Base-by-base conservation (phyloP, 1,140 invertebrate species). In the Halyomorpha halys region DNA sequence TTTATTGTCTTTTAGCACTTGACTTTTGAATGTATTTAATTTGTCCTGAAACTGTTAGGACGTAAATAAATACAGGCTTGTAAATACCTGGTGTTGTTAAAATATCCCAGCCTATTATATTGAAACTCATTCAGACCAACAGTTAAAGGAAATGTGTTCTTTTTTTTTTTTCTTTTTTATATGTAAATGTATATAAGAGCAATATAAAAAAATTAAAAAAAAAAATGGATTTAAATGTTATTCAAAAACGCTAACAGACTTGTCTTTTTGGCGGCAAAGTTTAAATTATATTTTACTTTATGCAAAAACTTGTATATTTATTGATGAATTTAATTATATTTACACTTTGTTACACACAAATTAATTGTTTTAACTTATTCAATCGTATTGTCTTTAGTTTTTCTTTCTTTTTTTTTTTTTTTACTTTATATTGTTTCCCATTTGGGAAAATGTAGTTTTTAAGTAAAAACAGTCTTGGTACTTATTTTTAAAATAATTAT, bases 401-500 rank as follows among this genome's bases (percentile, higher is more conserved):
- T 23, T 56, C 23, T 56, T 23, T 56, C 21, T 23, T 56, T 16
- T 56, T 56, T 49, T 53, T 53, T 19, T 56, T 11, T 39, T 39
- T 39, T 39, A 39, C 34, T 39, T 39, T 39, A 39, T 39, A 39
- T 39, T 39, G 34, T 39, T 39, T 39, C 34, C 34, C 34, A 39
- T 39, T 39, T 59, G 25, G 44, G 45, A 62, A 34, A 62, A 25
- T 27, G 21, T 63, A 63, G 62, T 21, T 27, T 39, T 47, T 63
- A 63, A 63, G 62, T 63, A n/a, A 63, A 51, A 53, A 30, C 62
- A 44, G 27, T 53, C 51, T 62, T 53, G 62, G 47, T 54, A 53
- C 49, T 63, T 54, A 54, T 61, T 63, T n/a, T 63, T 63, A 51
- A 62, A 63, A 53, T 63, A 15, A 62, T 54, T 63, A 34, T 53